Conservation (phyloP, 2,797 vertebrate species). For the Melanotaenia parkinsoni region DNA sequence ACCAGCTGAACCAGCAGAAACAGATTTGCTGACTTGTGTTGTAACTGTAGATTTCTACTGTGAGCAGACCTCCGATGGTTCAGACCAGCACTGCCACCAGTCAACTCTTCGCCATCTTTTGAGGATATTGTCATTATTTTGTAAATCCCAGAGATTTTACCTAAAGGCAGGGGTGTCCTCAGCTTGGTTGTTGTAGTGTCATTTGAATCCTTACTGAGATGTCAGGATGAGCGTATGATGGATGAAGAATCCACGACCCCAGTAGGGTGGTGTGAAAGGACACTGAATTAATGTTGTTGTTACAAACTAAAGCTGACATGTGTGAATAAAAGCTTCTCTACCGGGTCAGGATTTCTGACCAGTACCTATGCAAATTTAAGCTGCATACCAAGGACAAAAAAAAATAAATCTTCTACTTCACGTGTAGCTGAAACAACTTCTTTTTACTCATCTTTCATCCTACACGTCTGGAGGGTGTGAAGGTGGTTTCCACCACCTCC, state of each 20-base stretch:
- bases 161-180: background rate
- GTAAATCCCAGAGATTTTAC: background rate
- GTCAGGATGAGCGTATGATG: background rate
- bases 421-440: slow-evolving; percentile 16
- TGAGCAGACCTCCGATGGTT: too few species aligned
- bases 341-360: background rate
- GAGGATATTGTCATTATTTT: too few species aligned
- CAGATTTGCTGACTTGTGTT: background rate
- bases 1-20: slow-evolving; percentile 7
- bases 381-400: background rate
- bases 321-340: background rate
- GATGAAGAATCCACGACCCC: background rate
- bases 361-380: background rate
- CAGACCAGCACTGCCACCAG: too few species aligned
- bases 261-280: background rate
- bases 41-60: background rate
- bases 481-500: slow-evolving; percentile 8
- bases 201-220: background rate
- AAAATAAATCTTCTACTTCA: background rate
- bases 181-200: background rate
- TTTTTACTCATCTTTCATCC: slow-evolving; percentile 17
- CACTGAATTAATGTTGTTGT: background rate
- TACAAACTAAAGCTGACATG: background rate
- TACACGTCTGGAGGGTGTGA: slow-evolving; percentile 15
- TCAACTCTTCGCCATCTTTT: too few species aligned